Evolutionary conservation across 2,113 vertebrate species (phyloP).

Genomic region (Ciconia boyciana): DNA sequence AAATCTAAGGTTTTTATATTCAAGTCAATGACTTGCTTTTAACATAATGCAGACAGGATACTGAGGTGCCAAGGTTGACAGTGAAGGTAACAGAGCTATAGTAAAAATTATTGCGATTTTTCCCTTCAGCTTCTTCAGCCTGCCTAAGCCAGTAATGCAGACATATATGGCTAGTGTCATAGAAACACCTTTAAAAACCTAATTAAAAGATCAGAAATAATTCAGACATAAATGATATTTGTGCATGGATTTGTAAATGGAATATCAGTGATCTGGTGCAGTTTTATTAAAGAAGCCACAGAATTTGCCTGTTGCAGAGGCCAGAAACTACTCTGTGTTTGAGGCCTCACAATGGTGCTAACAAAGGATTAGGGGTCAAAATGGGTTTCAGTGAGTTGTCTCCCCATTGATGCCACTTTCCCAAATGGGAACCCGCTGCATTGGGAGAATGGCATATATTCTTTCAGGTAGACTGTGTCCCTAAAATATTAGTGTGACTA

Average conservation of each 20-base stretch:
- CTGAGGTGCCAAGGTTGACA: background rate
- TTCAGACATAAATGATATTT: background rate
- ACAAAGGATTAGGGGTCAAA: background rate
- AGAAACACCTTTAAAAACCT: background rate
- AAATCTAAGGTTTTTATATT: constrained; percentile 55
- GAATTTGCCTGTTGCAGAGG: background rate
- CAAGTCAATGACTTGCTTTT: constrained; percentile 34
- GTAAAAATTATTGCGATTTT: background rate
- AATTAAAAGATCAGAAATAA: background rate
- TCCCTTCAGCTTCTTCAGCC: background rate
- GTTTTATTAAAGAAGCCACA: background rate
- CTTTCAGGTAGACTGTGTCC: background rate
- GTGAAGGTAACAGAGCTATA: background rate
- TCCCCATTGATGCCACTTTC: background rate
- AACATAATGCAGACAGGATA: constrained; percentile 34
- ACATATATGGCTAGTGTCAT: background rate
- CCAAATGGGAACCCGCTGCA: background rate
- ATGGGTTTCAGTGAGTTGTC: background rate
- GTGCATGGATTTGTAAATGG: background rate
- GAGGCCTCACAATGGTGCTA: background rate
- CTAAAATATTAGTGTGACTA: background rate
- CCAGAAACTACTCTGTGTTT: background rate
- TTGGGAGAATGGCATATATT: rapidly evolving
- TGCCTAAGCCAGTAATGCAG: background rate
- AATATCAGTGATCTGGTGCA: background rate